A percentile compares a stretch with the other conserved stretches of the same genome.
phyloP scores from a whole-genome alignment of 1,140 invertebrate species.

The Procambarus clarkii region DNA sequence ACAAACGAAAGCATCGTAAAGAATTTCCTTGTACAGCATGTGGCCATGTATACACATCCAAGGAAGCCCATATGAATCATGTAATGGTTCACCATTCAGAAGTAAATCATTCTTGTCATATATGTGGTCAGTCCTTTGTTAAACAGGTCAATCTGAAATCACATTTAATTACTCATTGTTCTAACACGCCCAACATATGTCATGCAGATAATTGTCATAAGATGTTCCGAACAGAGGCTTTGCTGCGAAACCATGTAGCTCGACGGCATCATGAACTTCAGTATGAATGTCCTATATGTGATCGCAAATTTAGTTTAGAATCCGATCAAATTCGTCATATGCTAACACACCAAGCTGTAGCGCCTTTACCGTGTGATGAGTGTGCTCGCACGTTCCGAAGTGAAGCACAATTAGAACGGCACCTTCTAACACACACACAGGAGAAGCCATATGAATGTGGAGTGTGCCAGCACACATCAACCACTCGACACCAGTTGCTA shows the following conservation, averaged over 20 bases:
- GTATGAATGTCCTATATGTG: conserved; percentile 55
- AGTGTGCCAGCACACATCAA: conserved; percentile 48
- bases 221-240: conserved; percentile 47
- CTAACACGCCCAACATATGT: conserved; percentile 48
- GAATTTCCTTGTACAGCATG: conserved; percentile 52
- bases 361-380: conserved; percentile 18
- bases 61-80: conserved; percentile 48
- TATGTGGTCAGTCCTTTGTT: conserved; percentile 33
- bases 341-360: conserved; percentile 30
- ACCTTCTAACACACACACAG: conserved; percentile 56
- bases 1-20: conserved; percentile 47
- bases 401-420: conserved; percentile 42
- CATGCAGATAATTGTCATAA: conserved; percentile 53
- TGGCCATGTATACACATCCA: conserved; percentile 38
- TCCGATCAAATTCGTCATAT: conserved; percentile 48
- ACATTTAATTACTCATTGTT: conserved; percentile 44
- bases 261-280: conserved; percentile 40
- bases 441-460: conserved; percentile 64
- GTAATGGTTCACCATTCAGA: conserved; percentile 54
- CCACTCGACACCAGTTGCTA: background rate
- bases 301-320: conserved; percentile 53
- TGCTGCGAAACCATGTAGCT: conserved; percentile 49
- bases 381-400: conserved; percentile 43
- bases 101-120: conserved; percentile 32
- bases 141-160: conserved; percentile 47